A percentile compares a stretch with the other conserved stretches of the same genome.
Conservation (phyloP, 1,140 invertebrate species). For the Holotrichia oblita region DNA sequence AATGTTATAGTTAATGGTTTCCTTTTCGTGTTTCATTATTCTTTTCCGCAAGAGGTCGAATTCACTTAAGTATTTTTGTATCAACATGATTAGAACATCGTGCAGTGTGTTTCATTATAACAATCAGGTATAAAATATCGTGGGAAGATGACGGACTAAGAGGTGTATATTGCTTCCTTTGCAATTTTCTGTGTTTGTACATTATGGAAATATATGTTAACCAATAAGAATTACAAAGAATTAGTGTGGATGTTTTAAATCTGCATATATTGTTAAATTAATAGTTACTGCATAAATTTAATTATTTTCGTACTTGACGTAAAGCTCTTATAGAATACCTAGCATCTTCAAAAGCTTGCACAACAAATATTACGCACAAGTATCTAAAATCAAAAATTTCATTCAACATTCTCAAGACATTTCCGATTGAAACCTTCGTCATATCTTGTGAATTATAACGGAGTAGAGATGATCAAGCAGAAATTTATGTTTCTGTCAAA, state of each 20-base stretch:
- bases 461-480: too few species aligned
- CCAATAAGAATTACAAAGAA: not conserved
- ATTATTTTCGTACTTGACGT: too few species aligned
- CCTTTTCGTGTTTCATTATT: slow-evolving; percentile 1
- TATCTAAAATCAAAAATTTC: too few species aligned
- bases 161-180: slow-evolving; percentile 22
- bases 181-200: slow-evolving; percentile 13
- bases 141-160: not conserved
- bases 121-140: slow-evolving; percentile 28
- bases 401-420: too few species aligned
- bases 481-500: too few species aligned
- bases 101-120: slow-evolving; percentile 3
- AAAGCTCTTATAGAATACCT: too few species aligned
- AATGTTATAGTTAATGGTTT: not conserved
- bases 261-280: not conserved
- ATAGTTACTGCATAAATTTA: too few species aligned
- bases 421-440: too few species aligned
- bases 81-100: slow-evolving; percentile 16
- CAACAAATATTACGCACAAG: too few species aligned
- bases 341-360: too few species aligned
- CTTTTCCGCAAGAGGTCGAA: not conserved
- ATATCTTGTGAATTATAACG: too few species aligned
- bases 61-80: not conserved
- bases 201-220: slow-evolving; percentile 5
- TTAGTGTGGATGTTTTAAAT: not conserved